These are phyloP conservation scores for Apaloderma vittatum DNA, from an alignment of 2,113 vertebrate genomes.

Conservation along the genomic window DNA sequence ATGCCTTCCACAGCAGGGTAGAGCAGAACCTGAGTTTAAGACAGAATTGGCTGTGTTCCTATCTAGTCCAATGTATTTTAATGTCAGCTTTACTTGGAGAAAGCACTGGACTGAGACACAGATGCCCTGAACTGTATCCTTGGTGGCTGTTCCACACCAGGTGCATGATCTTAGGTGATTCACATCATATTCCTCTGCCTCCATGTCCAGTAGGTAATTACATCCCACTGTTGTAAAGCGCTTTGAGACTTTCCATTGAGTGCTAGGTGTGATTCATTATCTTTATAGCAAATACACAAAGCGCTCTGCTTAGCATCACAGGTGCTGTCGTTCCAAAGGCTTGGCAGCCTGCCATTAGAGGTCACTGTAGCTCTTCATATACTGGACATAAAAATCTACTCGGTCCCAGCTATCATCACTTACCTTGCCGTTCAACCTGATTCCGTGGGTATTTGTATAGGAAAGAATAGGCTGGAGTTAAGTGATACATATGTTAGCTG, in stretches of 20 bases:
- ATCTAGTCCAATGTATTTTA: background rate
- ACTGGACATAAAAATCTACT: background rate
- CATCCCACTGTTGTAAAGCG: background rate
- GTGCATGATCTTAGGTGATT: background rate
- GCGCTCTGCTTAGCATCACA: background rate
- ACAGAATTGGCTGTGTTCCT: background rate
- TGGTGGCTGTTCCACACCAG: background rate
- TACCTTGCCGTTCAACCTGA: background rate
- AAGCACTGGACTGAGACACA: background rate
- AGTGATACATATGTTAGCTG: constrained; percentile 20
- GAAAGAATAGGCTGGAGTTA: constrained; percentile 22
- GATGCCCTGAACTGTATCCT: background rate
- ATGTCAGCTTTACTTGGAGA: background rate
- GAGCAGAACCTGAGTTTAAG: background rate
- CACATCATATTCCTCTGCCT: background rate
- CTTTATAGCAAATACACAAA: background rate
- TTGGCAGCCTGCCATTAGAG: constrained; percentile 10
- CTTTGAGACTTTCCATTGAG: background rate
- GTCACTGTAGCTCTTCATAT: background rate
- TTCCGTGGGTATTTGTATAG: constrained; percentile 22
- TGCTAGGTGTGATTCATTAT: background rate
- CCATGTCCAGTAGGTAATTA: background rate
- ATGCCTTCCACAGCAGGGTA: background rate
- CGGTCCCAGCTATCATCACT: background rate
- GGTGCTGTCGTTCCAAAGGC: background rate